A percentile compares a stretch with the other conserved stretches of the same genome.
Conservation (phyloP, 2,113 vertebrate species). For the Callionymus lyra region DNA sequence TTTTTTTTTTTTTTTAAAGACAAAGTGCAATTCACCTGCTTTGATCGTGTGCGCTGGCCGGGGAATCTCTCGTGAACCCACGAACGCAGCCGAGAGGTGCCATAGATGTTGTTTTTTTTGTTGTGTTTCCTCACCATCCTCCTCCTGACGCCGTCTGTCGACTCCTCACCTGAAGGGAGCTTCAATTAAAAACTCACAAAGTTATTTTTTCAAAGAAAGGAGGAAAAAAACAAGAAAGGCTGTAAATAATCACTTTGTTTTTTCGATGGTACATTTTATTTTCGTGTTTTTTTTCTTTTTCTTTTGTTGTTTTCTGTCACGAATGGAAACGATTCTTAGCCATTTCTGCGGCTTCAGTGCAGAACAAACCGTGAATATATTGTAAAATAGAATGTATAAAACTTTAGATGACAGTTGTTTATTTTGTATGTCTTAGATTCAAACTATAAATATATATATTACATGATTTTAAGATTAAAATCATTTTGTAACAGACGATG, state of each 20-base stretch:
- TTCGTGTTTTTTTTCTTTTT: conserved; percentile 15
- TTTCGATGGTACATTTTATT: conserved; percentile 13
- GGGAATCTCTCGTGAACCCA: no score
- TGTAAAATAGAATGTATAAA: conserved; percentile 66
- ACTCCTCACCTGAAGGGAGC: no score
- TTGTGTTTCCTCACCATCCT: background rate
- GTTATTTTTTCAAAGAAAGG: no score
- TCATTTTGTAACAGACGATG: conserved; percentile 74
- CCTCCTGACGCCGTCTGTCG: conserved; percentile 1
- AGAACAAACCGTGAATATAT: conserved; percentile 56
- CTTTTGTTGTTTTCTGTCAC: conserved; percentile 32
- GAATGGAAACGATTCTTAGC: conserved; percentile 36
- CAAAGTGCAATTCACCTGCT: no score
- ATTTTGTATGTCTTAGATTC: conserved; percentile 70
- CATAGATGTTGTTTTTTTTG: conserved; percentile 23
- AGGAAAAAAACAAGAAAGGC: no score
- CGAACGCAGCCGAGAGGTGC: conserved; percentile 24
- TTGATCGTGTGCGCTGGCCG: no score
- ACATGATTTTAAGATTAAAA: conserved; percentile 67
- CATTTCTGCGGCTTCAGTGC: conserved; percentile 59
- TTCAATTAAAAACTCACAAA: no score
- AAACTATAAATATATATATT: conserved; percentile 60
- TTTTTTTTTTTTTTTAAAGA: no score
- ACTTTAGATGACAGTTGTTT: conserved; percentile 61
- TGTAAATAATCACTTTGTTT: conserved; percentile 28